Percentiles rank a stretch among this genome's conserved stretches.
These are phyloP conservation scores for Ceramica pisi DNA, from an alignment of 2,888 invertebrate species.

Conservation along the genomic window DNA sequence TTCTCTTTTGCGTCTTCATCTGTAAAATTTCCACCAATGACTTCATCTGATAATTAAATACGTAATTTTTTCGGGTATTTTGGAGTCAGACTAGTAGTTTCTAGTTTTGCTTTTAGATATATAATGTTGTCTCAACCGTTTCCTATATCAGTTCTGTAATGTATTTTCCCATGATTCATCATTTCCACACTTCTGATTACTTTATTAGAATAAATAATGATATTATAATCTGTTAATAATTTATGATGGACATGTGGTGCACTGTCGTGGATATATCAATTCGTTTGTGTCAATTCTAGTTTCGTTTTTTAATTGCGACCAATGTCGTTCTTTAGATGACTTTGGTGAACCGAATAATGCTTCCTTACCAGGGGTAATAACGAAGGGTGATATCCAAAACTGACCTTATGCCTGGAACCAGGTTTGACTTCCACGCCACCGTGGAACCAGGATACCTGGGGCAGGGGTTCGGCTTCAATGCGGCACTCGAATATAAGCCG, in stretches of 20 bases:
- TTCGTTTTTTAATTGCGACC: background rate
- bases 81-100: background rate
- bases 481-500: conserved; percentile 98
- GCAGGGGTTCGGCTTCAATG: conserved; percentile 98
- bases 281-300: conserved; percentile 15
- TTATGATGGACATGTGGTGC: background rate
- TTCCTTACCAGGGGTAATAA: background rate
- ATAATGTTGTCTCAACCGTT: background rate
- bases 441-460: conserved; percentile 97
- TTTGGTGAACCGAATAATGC: background rate
- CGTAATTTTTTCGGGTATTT: background rate
- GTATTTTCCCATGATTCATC: background rate
- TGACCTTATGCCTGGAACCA: conserved; percentile 96
- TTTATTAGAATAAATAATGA: conserved; percentile 4
- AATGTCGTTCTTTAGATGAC: background rate
- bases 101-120: background rate
- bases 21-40: background rate
- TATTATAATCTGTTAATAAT: conserved; percentile 3
- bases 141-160: background rate
- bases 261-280: background rate
- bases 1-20: background rate
- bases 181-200: background rate
- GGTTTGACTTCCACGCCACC: conserved; percentile 95
- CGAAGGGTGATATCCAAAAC: background rate
- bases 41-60: background rate